A percentile compares a stretch with the other conserved stretches of the same genome.
phyloP scores from a whole-genome alignment of 2,888 invertebrate species.

The Dryadula phaetusa region DNA sequence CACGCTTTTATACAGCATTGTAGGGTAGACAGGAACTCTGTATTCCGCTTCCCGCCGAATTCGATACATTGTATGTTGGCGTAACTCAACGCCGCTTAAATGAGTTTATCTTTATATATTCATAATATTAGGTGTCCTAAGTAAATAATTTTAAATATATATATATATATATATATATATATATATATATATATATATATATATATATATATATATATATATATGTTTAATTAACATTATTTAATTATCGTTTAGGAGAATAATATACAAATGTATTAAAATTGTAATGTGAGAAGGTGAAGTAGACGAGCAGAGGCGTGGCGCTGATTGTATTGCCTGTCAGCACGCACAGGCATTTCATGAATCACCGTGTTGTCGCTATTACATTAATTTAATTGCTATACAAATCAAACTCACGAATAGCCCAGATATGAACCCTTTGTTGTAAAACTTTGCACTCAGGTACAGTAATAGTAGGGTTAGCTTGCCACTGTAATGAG shows the following conservation, averaged over 20 bases:
- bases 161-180: too few species aligned
- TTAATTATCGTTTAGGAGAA: background rate
- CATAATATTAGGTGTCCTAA: too few species aligned
- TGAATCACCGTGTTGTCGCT: slow-evolving; percentile 48
- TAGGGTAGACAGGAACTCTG: too few species aligned
- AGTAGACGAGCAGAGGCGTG: slow-evolving; percentile 37
- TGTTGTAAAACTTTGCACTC: background rate
- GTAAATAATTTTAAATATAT: too few species aligned
- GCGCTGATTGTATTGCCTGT: slow-evolving; percentile 39
- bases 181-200: too few species aligned
- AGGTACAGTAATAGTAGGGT: background rate
- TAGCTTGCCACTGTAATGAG: background rate
- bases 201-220: background rate
- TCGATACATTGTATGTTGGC: too few species aligned
- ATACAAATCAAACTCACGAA: slow-evolving; percentile 40
- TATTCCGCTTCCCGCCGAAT: too few species aligned
- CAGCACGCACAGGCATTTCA: slow-evolving; percentile 45
- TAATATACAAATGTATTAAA: background rate
- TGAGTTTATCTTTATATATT: too few species aligned
- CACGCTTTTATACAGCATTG: too few species aligned
- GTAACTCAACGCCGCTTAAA: too few species aligned
- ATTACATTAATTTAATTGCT: slow-evolving; percentile 41
- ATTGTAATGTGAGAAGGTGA: background rate
- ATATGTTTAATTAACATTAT: background rate
- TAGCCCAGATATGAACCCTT: slow-evolving; percentile 23